These are phyloP conservation scores for Thamnophis elegans DNA, from an alignment of 2,797 vertebrate genomes.

Conservation along the genomic window DNA sequence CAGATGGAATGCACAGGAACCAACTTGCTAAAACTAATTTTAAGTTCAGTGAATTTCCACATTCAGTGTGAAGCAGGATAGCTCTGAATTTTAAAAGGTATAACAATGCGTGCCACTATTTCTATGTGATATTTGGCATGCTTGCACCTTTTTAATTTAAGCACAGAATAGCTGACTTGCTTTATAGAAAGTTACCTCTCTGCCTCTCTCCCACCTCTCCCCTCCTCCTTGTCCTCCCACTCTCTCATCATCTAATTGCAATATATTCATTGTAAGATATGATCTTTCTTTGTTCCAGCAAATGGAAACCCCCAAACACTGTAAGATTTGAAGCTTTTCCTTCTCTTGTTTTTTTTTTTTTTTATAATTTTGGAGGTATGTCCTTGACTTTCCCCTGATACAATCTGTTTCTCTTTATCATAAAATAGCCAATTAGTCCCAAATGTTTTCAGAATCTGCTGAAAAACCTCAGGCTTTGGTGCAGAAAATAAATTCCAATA, in stretches of 20 bases:
- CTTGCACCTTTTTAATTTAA: conserved; percentile 17
- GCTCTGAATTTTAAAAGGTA: not conserved
- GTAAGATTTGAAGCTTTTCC: conserved; percentile 28
- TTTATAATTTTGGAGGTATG: conserved; percentile 7
- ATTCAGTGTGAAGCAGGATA: not conserved
- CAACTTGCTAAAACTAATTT: not conserved
- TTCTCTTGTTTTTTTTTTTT: conserved; percentile 17
- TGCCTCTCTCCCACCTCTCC: no score
- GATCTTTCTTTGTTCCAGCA: conserved; percentile 26
- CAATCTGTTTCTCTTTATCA: not conserved
- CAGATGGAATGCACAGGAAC: not conserved
- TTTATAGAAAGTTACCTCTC: conserved; percentile 8
- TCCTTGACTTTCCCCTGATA: conserved; percentile 30
- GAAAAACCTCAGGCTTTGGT: conserved; percentile 18
- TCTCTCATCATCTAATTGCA: not conserved
- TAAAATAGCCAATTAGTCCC: conserved; percentile 6
- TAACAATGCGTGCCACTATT: not conserved
- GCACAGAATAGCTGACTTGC: conserved; percentile 20
- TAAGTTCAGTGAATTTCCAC: not conserved
- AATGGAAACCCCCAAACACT: not conserved
- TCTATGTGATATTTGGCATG: not conserved
- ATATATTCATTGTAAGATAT: not conserved
- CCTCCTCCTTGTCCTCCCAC: not conserved
- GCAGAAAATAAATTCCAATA: conserved; percentile 25
- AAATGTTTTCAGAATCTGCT: conserved; percentile 24